Evolutionary conservation across 1,140 invertebrate genomes (phyloP).

Genomic region (Drosophila malerkotliana): DNA sequence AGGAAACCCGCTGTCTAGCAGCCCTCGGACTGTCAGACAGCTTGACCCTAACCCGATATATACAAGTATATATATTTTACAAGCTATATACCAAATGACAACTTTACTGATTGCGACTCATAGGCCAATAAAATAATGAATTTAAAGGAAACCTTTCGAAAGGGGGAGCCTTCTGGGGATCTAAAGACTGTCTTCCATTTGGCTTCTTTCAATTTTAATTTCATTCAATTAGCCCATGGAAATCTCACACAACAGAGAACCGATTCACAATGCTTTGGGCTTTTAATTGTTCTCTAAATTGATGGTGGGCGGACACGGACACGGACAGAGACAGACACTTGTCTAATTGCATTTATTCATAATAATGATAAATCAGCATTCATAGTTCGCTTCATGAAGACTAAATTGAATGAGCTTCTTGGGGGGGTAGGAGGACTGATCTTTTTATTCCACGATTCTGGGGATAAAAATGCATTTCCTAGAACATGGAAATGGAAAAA

Average conservation of each 20-base stretch:
- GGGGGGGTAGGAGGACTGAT: background rate
- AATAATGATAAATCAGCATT: conserved; percentile 49
- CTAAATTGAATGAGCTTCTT: background rate
- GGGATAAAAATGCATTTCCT: conserved; percentile 23
- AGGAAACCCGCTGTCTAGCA: conserved; percentile 51
- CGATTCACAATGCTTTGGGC: conserved; percentile 27
- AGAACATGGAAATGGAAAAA: conserved; percentile 26
- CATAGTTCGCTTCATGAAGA: conserved; percentile 21
- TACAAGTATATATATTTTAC: background rate
- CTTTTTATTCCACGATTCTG: background rate
- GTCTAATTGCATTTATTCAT: conserved; percentile 68
- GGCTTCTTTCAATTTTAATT: conserved; percentile 73
- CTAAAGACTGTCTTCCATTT: conserved; percentile 38
- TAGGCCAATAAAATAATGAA: conserved; percentile 1
- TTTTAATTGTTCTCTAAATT: conserved; percentile 69
- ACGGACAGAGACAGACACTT: conserved; percentile 27
- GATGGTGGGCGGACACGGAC: conserved; percentile 65
- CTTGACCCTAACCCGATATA: conserved; percentile 31
- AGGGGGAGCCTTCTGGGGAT: conserved; percentile 12
- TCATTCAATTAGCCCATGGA: conserved; percentile 72
- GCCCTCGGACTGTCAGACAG: conserved; percentile 24
- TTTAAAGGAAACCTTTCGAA: conserved; percentile 20
- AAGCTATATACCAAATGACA: background rate
- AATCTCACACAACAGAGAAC: conserved; percentile 58
- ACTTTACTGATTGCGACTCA: conserved; percentile 19